Base-by-base conservation (phyloP, 1,140 invertebrate genomes). In the Onthophagus taurus region DNA sequence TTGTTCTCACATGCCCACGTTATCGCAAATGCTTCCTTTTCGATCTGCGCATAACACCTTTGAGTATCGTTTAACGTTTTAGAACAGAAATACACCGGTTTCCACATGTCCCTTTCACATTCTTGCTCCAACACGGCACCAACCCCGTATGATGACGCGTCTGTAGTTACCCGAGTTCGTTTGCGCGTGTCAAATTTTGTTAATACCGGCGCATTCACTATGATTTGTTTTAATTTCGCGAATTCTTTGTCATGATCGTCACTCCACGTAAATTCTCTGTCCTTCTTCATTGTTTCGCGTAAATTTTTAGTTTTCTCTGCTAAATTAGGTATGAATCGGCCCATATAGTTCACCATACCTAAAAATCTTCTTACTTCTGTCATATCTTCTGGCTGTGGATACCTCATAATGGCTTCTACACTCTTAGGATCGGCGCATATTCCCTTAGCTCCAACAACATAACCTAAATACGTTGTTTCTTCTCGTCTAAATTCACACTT, bases 271-370 rank as follows among this genome's bases (percentile, higher is more conserved):
- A 18, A 36, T 18, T 19, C 4, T 18, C 7, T 3, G 4, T 36
- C 12, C 34, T 19, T 9, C 18, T 36, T 12, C 18, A 33, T 3
- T 33, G 17, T 9, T 16, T 33, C 31, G 8, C 31, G 13, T 13
- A 33, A 33, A 14, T 8, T 12, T 5, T 20, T 2, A 8, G 16
- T 36, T 36, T 36, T 36, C 12, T 9, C 20, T 21, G 36, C 8
- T 14, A 20, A 13, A 39, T 44, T 34, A 29, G 39, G 45, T 13
- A 67, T 48, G 39, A 60, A 68, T 23, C 50, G 42, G 13, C 31
- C 31, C 26, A 64, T 67, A 46, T 59, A 62, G 19, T 55, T 61
- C 0, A 61, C 35, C 18, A 69, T 26, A 2, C 59, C 63, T 1
- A 68, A 34, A 35, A 59, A 68, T 16, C 26, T 24, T 31, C 51